Evolutionary conservation across 2,888 invertebrate species (phyloP).

Genomic region (Zaprionus bogoriensis): DNA sequence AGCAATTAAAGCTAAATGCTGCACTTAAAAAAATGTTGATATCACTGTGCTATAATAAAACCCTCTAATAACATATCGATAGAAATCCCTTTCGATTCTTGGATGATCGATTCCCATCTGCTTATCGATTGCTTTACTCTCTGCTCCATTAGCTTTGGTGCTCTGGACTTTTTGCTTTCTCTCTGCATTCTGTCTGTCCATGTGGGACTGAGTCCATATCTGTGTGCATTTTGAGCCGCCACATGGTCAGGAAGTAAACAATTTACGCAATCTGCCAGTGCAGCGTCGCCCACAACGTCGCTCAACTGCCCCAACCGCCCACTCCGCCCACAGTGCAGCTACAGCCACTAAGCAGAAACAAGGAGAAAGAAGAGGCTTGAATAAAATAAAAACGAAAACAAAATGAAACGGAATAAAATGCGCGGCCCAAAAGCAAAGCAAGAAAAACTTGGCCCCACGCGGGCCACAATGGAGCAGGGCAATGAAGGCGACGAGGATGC

Average conservation of each 20-base stretch:
- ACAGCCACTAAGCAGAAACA: conserved; percentile 42
- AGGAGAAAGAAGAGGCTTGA: conserved; percentile 28
- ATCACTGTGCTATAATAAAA: background rate
- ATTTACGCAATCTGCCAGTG: conserved; percentile 71
- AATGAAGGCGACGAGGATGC: conserved; percentile 7
- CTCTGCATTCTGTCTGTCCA: conserved; percentile 6
- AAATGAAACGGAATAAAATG: conserved; percentile 70
- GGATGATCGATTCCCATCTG: conserved; percentile 44
- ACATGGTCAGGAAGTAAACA: conserved; percentile 69
- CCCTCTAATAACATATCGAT: conserved; percentile 23
- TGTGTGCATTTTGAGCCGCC: conserved; percentile 32
- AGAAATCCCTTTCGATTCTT: conserved; percentile 15
- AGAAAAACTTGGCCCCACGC: conserved; percentile 53
- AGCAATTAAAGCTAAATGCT: too few species aligned
- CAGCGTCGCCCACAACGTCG: conserved; percentile 31
- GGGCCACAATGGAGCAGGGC: conserved; percentile 6
- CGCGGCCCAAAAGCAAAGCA: conserved; percentile 59
- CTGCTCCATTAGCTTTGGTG: background rate
- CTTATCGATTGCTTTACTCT: conserved; percentile 28
- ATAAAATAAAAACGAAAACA: conserved; percentile 59
- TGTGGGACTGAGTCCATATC: conserved; percentile 24
- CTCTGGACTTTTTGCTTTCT: background rate
- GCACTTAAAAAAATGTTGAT: too few species aligned
- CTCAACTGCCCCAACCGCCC: background rate
- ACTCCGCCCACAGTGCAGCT: conserved; percentile 17